Conservation (phyloP, 2,888 invertebrate species). For the Nemoura dubitans region DNA sequence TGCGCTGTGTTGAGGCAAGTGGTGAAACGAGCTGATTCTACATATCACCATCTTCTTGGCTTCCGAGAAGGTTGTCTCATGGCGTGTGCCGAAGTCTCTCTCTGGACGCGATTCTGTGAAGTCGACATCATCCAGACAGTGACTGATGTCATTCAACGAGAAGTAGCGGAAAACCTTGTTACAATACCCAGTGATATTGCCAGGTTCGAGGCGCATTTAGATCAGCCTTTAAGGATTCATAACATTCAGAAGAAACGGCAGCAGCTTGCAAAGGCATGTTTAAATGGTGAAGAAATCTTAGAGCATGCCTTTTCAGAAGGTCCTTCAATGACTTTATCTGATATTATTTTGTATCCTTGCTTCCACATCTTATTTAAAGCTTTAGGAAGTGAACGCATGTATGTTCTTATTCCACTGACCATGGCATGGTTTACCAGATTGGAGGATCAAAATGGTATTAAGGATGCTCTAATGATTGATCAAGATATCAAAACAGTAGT, state of each 20-base stretch:
- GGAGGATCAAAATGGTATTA: slow-evolving; percentile 52
- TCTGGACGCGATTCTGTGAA: slow-evolving; percentile 95
- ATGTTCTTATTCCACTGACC: slow-evolving; percentile 68
- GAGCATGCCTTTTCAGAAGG: slow-evolving; percentile 86
- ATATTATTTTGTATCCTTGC: slow-evolving; percentile 80
- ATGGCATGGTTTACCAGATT: slow-evolving; percentile 70
- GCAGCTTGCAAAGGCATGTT: slow-evolving; percentile 57
- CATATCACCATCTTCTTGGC: slow-evolving; percentile 71
- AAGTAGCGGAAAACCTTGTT: slow-evolving; percentile 52
- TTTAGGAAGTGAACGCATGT: slow-evolving; percentile 58
- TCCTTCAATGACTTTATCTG: slow-evolving; percentile 81
- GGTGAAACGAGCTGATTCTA: slow-evolving; percentile 59
- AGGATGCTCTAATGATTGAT: slow-evolving; percentile 47
- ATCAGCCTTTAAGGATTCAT: slow-evolving; percentile 83
- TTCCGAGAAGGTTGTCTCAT: slow-evolving; percentile 82
- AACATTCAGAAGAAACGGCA: slow-evolving; percentile 82
- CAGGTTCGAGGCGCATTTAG: slow-evolving; percentile 85
- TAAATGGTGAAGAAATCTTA: slow-evolving; percentile 58
- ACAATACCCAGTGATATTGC: slow-evolving; percentile 74
- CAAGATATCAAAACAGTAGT: slow-evolving; percentile 44
- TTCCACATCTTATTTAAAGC: slow-evolving; percentile 69
- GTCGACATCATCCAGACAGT: slow-evolving; percentile 74
- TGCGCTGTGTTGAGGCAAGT: slow-evolving; percentile 76
- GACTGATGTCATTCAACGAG: slow-evolving; percentile 60
- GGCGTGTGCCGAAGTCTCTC: slow-evolving; percentile 83